Base-by-base conservation (phyloP, 2,113 vertebrate species). In the Mungos mungo region DNA sequence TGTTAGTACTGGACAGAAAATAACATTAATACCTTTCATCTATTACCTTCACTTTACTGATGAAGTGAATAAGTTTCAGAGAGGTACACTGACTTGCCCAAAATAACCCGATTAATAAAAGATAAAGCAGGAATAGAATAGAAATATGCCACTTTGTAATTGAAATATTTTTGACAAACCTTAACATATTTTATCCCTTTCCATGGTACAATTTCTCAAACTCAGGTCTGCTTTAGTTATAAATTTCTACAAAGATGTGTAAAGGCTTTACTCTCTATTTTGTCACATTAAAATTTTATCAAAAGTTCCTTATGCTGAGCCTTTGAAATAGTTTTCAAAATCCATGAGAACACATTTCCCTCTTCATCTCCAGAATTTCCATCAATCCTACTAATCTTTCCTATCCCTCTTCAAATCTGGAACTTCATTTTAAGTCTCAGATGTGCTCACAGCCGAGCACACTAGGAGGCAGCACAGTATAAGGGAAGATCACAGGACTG, bases 241-340 rank as follows among this genome's bases (percentile, higher is more conserved):
- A 72, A 54, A 82, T 92, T 65, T 87, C 31, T 93, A 41, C 65
- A 90, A 82, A 72, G 33, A 35, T 82, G 5, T 89, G 4, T 63
- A 88, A 82, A 66, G 21, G 0, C 3, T 63, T 96, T 63, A 77
- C 45, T 86, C 45, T 69, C n/a, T 93, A n/a, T 57, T 76, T 18
- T 38, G 1, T 90, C 82, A 86, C 76, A 60, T 50, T 77, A 79
- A 93, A 72, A n/a, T 19, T 72, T 91, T 76, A 54, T 68, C 19
- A 21, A 69, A 27, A 45, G 11, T 79, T 90, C 96, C 50, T 95
- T 71, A 74, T 45, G 15, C 77, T 88, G 33, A 87, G 50, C 19
- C 16, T 82, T 85, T 84, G 71, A 93, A 96, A 76, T 66, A 54
- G 41, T 68, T 95, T 93, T 93, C n/a, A 76, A 91, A 93, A 80